phyloP scores from a whole-genome alignment of 2,797 vertebrate species.

The Nannoperca obscura region DNA sequence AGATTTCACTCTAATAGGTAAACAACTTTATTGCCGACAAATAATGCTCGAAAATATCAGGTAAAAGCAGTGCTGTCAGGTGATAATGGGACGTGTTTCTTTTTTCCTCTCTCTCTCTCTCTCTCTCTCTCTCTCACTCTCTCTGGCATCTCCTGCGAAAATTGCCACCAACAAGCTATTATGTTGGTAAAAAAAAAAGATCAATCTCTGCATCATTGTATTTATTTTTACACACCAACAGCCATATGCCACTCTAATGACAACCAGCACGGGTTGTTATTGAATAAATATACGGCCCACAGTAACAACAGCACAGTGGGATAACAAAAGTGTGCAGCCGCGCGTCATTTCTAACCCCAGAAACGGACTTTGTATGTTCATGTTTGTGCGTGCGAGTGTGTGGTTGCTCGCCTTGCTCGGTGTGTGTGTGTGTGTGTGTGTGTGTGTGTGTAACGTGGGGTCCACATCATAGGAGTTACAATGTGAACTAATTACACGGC shows the following conservation, averaged over 20 bases:
- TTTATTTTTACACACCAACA: slow-evolving; percentile 48
- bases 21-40: slow-evolving; percentile 68
- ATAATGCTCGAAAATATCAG: slow-evolving; percentile 70
- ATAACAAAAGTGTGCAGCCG: slow-evolving; percentile 6
- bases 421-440: slow-evolving; percentile 61
- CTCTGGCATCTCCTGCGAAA: slow-evolving; percentile 42
- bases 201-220: slow-evolving; percentile 46
- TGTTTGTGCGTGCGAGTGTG: not conserved
- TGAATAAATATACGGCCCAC: slow-evolving; percentile 40
- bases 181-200: slow-evolving; percentile 42
- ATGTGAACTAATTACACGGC: slow-evolving; percentile 80
- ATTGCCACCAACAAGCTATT: slow-evolving; percentile 64
- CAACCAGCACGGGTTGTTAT: slow-evolving; percentile 18
- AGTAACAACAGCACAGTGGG: slow-evolving; percentile 16
- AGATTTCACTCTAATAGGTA: slow-evolving; percentile 69
- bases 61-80: slow-evolving; percentile 62
- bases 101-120: slow-evolving; percentile 14
- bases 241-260: slow-evolving; percentile 43
- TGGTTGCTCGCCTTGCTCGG: slow-evolving; percentile 24
- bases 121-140: slow-evolving; percentile 12
- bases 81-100: slow-evolving; percentile 62
- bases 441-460: slow-evolving; percentile 61
- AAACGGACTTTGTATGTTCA: slow-evolving; percentile 3
- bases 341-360: not conserved
- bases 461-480: slow-evolving; percentile 77